Base-by-base conservation (phyloP, 2,113 vertebrate genomes). In the Hystrix brachyura region DNA sequence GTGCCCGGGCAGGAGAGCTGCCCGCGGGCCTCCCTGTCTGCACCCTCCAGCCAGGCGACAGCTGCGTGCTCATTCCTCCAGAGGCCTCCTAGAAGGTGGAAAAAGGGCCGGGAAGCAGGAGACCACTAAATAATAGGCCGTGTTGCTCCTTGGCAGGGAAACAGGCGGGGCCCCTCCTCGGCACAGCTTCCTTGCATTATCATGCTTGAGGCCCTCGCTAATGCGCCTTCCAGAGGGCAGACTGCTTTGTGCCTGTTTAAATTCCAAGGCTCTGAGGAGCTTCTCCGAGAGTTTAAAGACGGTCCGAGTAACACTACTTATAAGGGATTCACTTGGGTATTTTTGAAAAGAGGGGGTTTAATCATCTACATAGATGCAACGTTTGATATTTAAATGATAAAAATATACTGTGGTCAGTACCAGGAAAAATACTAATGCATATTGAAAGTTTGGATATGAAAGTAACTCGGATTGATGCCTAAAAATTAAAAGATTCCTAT, bases 261-360 rank as follows among this genome's bases (percentile, higher is more conserved):
- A 72, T 53, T 23, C 71, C 69, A 19, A 12, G 55, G 34, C 53
- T 62, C 89, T 59, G 43, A 5, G 84, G 81, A 59, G 13, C 64
- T 67, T 19, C 53, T 53, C 60, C 29, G 13, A 76, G 51, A 57
- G 32, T 67, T 19, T 67, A 76, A 64, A 91, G 17, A 38, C 46
- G 97, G 97, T 94, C 60, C 80, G 97, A 94, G 87, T 81, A 95
- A 95, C 91, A 53, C 76, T 53, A 38, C 88, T 96, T 95, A 79
- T 88, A 93, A 94, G 91, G 23, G 23, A 59, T 57, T 93, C 27
- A 53, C 92, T 92, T 95, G 92, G 34, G 57, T 91, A 14, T 17
- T 43, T 38, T 94, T 67, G 74, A 34, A 88, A 59, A 97, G 96
- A 82, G 0, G 0, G 94, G 93, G 96, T 86, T 89, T 87, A 82